Evolutionary conservation across 2,888 invertebrate species (phyloP).

Genomic region (Drosophila gaucha): DNA sequence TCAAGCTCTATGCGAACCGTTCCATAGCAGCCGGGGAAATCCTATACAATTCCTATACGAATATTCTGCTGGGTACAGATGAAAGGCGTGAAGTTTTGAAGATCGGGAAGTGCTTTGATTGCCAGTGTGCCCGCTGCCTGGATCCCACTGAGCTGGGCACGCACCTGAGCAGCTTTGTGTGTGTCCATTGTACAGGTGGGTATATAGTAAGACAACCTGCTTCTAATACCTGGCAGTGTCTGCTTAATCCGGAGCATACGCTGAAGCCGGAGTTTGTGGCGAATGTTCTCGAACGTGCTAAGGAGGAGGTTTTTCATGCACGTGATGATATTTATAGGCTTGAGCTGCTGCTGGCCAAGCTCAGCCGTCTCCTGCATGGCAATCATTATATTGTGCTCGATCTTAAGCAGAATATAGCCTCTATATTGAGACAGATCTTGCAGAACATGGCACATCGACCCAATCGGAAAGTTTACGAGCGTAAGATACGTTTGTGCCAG

Average conservation of each 20-base stretch:
- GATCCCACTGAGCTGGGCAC: conserved; percentile 91
- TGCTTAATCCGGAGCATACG: conserved; percentile 63
- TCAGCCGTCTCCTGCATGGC: conserved; percentile 87
- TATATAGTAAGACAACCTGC: conserved; percentile 51
- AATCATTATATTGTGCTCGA: conserved; percentile 89
- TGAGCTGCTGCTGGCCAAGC: conserved; percentile 86
- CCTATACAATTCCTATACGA: conserved; percentile 90
- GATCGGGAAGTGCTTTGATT: conserved; percentile 91
- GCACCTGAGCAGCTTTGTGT: conserved; percentile 86
- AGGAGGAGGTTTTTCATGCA: conserved; percentile 84
- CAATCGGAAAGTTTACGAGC: conserved; percentile 86
- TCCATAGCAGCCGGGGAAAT: conserved; percentile 87
- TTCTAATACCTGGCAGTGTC: conserved; percentile 76
- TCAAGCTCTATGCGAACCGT: conserved; percentile 89
- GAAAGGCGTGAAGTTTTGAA: conserved; percentile 88
- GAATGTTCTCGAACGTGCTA: conserved; percentile 85
- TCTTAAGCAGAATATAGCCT: conserved; percentile 89
- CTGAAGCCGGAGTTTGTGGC: conserved; percentile 84
- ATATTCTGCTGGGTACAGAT: conserved; percentile 89
- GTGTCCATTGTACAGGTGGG: conserved; percentile 64
- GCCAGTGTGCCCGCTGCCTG: conserved; percentile 88
- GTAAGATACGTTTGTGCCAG: conserved; percentile 88
- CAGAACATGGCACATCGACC: conserved; percentile 86
- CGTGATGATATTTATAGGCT: conserved; percentile 80
- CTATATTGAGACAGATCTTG: conserved; percentile 85